A percentile compares a stretch with the other conserved stretches of the same genome.
phyloP scores from a whole-genome alignment of 2,797 vertebrate genomes.

The Cercopithecus diana region DNA sequence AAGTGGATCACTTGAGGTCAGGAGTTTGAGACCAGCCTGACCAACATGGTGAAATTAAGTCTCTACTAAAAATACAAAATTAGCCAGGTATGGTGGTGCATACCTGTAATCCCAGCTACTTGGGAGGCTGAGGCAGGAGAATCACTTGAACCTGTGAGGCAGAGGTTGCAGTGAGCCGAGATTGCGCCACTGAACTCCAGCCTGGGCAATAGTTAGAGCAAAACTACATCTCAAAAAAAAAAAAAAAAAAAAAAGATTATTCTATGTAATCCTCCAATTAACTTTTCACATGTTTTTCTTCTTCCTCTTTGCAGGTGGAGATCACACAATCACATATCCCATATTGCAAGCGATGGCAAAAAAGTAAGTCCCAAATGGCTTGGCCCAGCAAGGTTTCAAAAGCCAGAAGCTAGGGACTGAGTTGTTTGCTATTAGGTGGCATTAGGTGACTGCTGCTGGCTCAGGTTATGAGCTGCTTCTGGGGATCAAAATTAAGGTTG shows the following conservation, averaged over 20 bases:
- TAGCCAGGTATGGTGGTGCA: not conserved
- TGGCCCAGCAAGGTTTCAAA: not conserved
- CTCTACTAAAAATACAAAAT: not conserved
- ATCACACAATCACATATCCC: slow-evolving; percentile 96
- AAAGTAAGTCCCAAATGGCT: slow-evolving; percentile 86
- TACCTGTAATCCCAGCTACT: not conserved
- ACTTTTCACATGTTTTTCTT: rapidly evolving
- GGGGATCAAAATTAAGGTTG: not conserved
- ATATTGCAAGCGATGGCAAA: slow-evolving; percentile 93
- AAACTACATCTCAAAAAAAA: not conserved
- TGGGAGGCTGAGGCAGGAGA: not conserved
- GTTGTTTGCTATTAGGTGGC: not conserved
- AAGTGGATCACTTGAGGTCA: not conserved
- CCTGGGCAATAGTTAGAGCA: not conserved
- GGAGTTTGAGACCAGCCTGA: not conserved
- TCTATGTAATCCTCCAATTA: not conserved
- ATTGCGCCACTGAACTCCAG: not conserved
- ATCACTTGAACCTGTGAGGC: not conserved
- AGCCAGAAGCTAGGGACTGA: not conserved
- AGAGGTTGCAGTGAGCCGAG: not conserved
- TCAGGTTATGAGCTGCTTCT: not conserved
- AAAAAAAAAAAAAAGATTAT: not conserved
- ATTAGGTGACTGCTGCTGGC: not conserved
- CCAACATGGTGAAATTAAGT: not conserved
- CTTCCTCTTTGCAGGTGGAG: slow-evolving; percentile 89